Evolutionary conservation across 2,888 invertebrate species (phyloP), one percentile per base, ranked within the genome.

Genomic region (Pecten maximus): DNA sequence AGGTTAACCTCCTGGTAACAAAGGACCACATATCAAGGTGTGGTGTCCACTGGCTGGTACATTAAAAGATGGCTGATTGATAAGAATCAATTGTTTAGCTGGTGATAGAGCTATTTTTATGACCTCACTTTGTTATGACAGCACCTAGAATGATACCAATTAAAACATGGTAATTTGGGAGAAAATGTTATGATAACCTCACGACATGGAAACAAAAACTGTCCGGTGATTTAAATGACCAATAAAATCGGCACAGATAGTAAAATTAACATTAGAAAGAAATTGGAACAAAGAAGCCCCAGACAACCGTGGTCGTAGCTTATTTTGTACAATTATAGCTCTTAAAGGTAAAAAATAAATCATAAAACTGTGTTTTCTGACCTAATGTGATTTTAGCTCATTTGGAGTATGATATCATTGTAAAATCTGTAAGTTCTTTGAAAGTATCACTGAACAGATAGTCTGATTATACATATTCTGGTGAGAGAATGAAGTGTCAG

Each of bases 191-290:
- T 12, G 10, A 35, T 74, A 74, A 35, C n/a, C 23, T 60, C 6
- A 8, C 12, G 19, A 60, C 23, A 60, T 23, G 23, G 23, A 23
- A n/a, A 87, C 40, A 87, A 87, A 35, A 35, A 23, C 1, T 40
- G 40, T 35, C 23, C 28, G 39, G 6, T 40, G 40, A 40, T 87
- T 40, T 87, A 87, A 35, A 35, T 86, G 87, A 23, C 60, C 23
- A 60, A n/a, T n/a, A 60, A 60, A 60, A 6, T 0, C 23, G 23
- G 60, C 4, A 60, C n/a, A n/a, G 60, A 60, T 60, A 60, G 60
- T n/a, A 23, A 60, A 60, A 60, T 60, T 60, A n/a, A 23, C 60
- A 60, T 60, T n/a, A 60, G 60, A 60, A 60, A 60, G 60, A n/a
- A 60, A 60, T 23, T 23, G 12, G 44, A 10, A 10, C 8, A 12